Percentiles rank a stretch among this genome's conserved stretches.
Conservation (phyloP, 2,888 invertebrate genomes). For the Anticlea derivata region DNA sequence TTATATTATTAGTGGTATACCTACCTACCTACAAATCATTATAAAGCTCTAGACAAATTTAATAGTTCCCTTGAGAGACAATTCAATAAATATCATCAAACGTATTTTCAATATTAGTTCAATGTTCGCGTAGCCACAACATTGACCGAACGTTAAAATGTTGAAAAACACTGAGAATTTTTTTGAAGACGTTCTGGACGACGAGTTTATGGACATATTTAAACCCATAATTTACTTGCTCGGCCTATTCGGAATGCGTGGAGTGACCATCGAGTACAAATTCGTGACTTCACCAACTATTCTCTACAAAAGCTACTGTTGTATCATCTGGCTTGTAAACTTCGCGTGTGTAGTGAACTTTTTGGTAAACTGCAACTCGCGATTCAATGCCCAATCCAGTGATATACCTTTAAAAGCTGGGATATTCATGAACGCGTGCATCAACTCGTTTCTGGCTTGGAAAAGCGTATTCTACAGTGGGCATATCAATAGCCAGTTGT, state of each 20-base stretch:
- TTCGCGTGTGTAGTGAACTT: slow-evolving; percentile 37
- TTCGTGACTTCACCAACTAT: slow-evolving; percentile 52
- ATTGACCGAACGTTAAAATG: slow-evolving; percentile 9
- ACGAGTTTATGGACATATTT: slow-evolving; percentile 57
- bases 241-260: slow-evolving; percentile 49
- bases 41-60: background rate
- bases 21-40: too few relatives aligned
- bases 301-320: slow-evolving; percentile 47
- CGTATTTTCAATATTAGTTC: too few relatives aligned
- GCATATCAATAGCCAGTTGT: slow-evolving; percentile 47
- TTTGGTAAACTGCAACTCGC: slow-evolving; percentile 38
- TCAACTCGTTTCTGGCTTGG: slow-evolving; percentile 42
- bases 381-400: slow-evolving; percentile 36
- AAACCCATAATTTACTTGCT: slow-evolving; percentile 49
- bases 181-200: slow-evolving; percentile 53
- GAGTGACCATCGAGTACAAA: slow-evolving; percentile 53
- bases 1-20: too few relatives aligned
- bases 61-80: slow-evolving; percentile 1
- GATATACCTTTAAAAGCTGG: slow-evolving; percentile 48
- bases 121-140: too few relatives aligned
- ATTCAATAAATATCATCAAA: background rate
- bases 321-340: slow-evolving; percentile 45
- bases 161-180: slow-evolving; percentile 27
- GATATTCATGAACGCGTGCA: slow-evolving; percentile 39
- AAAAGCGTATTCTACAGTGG: slow-evolving; percentile 42